phyloP scores from a whole-genome alignment of 2,888 invertebrate species.

The Myathropa florea region DNA sequence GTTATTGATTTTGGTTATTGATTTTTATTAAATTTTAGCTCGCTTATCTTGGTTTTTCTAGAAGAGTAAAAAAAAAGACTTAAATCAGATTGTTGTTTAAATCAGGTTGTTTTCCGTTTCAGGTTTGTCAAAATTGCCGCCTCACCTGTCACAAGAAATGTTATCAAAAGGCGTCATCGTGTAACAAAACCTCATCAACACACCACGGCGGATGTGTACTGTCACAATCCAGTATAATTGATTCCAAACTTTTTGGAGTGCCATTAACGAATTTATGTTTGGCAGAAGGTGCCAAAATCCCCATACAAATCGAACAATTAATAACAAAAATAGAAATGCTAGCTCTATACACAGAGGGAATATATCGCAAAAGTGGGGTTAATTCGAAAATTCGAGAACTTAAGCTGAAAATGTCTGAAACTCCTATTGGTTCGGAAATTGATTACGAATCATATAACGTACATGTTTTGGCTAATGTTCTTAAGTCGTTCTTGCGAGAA shows the following conservation, averaged over 20 bases:
- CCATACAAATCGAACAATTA: constrained; percentile 92
- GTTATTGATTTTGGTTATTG: too few relatives aligned
- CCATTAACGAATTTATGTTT: constrained; percentile 88
- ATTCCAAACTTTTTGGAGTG: constrained; percentile 87
- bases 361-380: constrained; percentile 95
- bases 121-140: constrained; percentile 88
- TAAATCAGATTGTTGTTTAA: too few relatives aligned
- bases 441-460: constrained; percentile 91
- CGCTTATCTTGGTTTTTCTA: too few relatives aligned
- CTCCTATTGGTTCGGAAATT: constrained; percentile 85
- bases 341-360: constrained; percentile 94
- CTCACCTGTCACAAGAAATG: constrained; percentile 97
- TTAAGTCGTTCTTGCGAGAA: constrained; percentile 94
- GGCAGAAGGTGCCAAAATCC: constrained; percentile 87
- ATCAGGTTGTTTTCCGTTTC: constrained; percentile 27
- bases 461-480: constrained; percentile 93
- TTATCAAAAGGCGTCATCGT: constrained; percentile 87
- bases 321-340: constrained; percentile 94
- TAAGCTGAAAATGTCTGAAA: constrained; percentile 87
- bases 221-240: constrained; percentile 69
- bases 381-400: constrained; percentile 89
- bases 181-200: constrained; percentile 87
- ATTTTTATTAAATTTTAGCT: too few relatives aligned
- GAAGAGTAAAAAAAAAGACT: too few relatives aligned
- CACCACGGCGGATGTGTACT: constrained; percentile 70